These are phyloP conservation scores for Cynopterus sphinx DNA, from an alignment of 2,797 vertebrate species.

Conservation along the genomic window DNA sequence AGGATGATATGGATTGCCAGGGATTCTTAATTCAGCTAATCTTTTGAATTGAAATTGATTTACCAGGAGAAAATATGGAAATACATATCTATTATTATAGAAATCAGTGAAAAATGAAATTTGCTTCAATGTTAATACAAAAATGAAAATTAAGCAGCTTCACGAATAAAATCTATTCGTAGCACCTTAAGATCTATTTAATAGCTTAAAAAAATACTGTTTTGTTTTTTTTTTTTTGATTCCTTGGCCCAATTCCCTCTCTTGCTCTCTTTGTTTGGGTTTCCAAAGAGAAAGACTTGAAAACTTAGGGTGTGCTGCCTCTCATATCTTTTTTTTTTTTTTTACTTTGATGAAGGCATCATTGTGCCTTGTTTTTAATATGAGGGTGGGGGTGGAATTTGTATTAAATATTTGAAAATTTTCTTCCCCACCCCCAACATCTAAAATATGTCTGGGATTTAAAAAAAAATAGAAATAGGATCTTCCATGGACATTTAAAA, in stretches of 20 bases:
- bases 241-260: background rate
- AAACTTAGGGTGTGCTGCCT: background rate
- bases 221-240: conserved; percentile 14
- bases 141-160: background rate
- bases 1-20: background rate
- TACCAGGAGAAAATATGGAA: background rate
- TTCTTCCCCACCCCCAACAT: background rate
- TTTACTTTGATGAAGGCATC: conserved; percentile 34
- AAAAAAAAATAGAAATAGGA: conserved; percentile 62
- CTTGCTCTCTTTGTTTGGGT: background rate
- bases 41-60: background rate
- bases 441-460: conserved; percentile 68
- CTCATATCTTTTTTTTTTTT: background rate
- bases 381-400: conserved; percentile 56
- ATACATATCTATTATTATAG: background rate
- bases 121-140: background rate
- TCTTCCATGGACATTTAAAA: conserved; percentile 53
- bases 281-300: conserved; percentile 35
- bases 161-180: conserved; percentile 7
- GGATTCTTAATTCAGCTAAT: background rate
- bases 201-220: background rate
- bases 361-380: conserved; percentile 54
- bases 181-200: background rate
- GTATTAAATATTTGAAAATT: conserved; percentile 70
- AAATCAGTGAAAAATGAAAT: background rate